Percentiles rank a stretch among this genome's conserved stretches.
phyloP scores from a whole-genome alignment of 2,113 vertebrate genomes.

The Phyllostomus hastatus region DNA sequence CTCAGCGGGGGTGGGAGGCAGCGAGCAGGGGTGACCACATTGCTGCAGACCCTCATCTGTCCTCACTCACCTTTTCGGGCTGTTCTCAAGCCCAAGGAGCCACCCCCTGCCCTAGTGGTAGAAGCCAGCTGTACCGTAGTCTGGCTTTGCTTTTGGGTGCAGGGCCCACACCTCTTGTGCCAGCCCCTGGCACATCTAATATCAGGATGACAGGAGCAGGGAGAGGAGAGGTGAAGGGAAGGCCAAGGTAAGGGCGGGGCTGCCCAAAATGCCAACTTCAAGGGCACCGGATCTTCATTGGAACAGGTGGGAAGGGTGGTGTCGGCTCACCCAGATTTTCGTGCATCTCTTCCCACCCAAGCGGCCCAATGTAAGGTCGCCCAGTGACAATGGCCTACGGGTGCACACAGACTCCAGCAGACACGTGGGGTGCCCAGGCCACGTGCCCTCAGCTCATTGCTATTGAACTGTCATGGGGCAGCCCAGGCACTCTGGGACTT shows the following conservation, averaged over 20 bases:
- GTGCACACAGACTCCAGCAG: not conserved
- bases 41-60: not conserved
- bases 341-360: accelerated
- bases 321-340: not conserved
- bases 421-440: accelerated
- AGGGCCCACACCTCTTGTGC: not conserved
- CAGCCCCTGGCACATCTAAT: not conserved
- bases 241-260: not conserved
- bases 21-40: accelerated
- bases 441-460: not conserved
- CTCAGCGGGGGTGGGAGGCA: accelerated
- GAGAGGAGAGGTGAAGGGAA: not conserved
- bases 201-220: not conserved
- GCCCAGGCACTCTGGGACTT: not conserved
- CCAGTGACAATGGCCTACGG: not conserved
- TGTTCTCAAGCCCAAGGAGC: not conserved
- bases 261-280: not conserved
- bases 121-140: not conserved
- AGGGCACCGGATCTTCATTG: not conserved
- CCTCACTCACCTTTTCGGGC: not conserved
- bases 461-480: not conserved
- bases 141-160: not conserved
- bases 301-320: accelerated
- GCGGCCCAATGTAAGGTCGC: accelerated
- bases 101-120: not conserved